Conservation (phyloP, 2,113 vertebrate species). For the Noturus placidus region DNA sequence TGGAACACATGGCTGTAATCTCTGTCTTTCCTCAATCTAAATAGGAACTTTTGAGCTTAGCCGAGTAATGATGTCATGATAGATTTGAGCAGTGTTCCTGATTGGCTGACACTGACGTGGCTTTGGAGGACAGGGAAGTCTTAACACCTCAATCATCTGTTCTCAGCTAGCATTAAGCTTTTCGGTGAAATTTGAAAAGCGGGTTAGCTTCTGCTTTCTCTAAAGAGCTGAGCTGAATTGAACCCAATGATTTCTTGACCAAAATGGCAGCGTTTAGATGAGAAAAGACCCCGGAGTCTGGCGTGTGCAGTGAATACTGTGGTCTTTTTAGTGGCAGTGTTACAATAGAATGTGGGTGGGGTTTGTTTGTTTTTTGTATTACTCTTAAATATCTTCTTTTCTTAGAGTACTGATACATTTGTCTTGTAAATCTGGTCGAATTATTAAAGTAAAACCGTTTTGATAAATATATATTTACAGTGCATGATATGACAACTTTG, state of each 20-base stretch:
- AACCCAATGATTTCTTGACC: not conserved
- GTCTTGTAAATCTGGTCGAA: not conserved
- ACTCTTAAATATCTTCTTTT: not conserved
- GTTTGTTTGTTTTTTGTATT: not conserved
- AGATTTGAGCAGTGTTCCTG: not conserved
- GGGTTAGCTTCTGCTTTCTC: not conserved
- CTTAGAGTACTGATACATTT: not conserved
- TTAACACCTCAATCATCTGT: not conserved
- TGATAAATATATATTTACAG: not conserved
- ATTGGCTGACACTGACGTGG: not conserved
- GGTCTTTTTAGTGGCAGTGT: not conserved
- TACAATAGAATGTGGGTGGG: not conserved
- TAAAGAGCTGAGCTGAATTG: not conserved
- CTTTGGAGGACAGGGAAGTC: no score
- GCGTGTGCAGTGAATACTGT: not conserved
- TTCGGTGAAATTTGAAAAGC: not conserved
- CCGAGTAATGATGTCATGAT: conserved; percentile 17
- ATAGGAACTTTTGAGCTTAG: not conserved
- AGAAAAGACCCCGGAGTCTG: not conserved
- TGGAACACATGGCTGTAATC: not conserved
- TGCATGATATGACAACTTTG: not conserved
- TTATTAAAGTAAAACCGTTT: not conserved
- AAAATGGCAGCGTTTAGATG: not conserved
- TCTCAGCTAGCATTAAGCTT: not conserved
- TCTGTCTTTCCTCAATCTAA: not conserved